Evolutionary conservation across 2,113 vertebrate species (phyloP).

Genomic region (Catharus bicknelli): DNA sequence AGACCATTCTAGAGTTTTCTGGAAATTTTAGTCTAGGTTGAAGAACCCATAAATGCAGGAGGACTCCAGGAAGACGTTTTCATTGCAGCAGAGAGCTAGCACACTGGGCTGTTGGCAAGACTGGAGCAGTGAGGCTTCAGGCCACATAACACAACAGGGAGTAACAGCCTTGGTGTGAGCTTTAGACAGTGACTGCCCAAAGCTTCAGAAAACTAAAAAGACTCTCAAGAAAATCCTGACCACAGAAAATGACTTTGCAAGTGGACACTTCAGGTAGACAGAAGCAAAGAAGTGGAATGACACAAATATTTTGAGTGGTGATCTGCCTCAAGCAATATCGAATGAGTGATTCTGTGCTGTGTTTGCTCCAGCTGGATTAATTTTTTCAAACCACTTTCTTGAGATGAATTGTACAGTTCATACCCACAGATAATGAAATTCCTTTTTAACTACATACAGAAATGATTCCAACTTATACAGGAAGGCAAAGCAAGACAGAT

Average conservation of each 20-base stretch:
- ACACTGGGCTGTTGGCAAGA: not conserved
- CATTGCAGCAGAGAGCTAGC: not conserved
- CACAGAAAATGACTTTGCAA: not conserved
- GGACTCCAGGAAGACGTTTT: not conserved
- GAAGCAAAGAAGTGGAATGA: not conserved
- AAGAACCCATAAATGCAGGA: not conserved
- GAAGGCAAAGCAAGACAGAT: not conserved
- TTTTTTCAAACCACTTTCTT: not conserved
- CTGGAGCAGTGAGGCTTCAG: not conserved
- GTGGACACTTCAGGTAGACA: not conserved
- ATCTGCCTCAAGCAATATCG: not conserved
- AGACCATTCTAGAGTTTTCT: not conserved
- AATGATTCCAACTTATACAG: not conserved
- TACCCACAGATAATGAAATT: not conserved
- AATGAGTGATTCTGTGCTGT: not conserved
- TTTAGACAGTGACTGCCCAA: not conserved
- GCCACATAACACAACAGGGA: not conserved
- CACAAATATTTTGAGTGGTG: not conserved
- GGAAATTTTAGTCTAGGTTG: not conserved
- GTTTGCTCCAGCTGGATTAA: not conserved
- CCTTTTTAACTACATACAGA: not conserved
- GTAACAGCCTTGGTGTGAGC: not conserved
- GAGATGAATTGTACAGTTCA: not conserved
- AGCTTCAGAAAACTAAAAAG: not conserved
- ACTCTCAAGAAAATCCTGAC: not conserved